Evolutionary conservation across 2,888 invertebrate genomes (phyloP), one percentile per base, ranked within the genome.

Genomic region (Philhelius pedissequus): DNA sequence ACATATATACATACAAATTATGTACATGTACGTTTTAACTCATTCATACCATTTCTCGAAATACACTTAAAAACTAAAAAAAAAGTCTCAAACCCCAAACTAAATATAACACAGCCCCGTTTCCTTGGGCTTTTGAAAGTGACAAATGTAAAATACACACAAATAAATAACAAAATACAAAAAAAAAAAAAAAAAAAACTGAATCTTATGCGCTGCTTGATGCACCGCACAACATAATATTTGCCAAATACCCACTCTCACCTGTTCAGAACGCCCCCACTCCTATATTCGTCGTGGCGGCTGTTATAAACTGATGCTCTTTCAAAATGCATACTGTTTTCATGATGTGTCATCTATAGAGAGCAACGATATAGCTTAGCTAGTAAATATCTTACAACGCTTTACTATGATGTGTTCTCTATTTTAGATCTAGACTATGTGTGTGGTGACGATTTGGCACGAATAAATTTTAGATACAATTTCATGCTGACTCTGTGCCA

Each of bases 381-480:
- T 60, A 8, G 8, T 25, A 22, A 27, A 73, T 56, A 56, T 73
- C 74, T 78, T 78, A 74, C 64, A 78, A 78, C 69, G 64, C 68
- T 54, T 22, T 38, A 69, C 62, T 68, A n/a, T n/a, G 30, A 30
- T 54, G 77, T 69, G 56, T 48, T 52, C 83, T 78, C 69, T 83
- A 70, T 78, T 83, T 70, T 78, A 40, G 58, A 50, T 64, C 56
- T 58, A 73, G 64, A 74, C 60, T 75, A 64, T 83, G 83, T 83
- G 83, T 83, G 83, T 56, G 78, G 69, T 69, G 73, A 78, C 64
- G 83, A 74, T 83, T 83, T 83, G 78, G 83, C 83, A 83, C 83
- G 78, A 83, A 78, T 83, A 75, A 50, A 68, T 38, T 81, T 74
- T 20, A 74, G 74, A 83, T 83, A 70, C 70, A 75, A 75, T 83